phyloP scores from a whole-genome alignment of 2,888 invertebrate genomes.

The Leptopilina drosophilae region DNA sequence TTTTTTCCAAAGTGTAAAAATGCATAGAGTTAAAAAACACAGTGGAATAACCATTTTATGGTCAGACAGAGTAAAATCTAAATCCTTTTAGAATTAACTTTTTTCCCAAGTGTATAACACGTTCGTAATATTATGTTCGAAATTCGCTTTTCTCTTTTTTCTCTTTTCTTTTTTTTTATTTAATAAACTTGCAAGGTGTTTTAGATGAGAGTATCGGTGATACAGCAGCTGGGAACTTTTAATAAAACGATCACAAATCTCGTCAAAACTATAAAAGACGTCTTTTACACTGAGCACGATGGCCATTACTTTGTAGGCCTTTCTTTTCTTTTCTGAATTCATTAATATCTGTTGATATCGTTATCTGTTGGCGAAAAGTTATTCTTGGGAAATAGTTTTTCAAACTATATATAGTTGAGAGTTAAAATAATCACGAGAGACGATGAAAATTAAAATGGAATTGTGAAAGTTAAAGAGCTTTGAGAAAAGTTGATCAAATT shows the following conservation, averaged over 20 bases:
- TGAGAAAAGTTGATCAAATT: slow-evolving; percentile 16
- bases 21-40: too few relatives aligned
- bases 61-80: too few relatives aligned
- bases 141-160: too few relatives aligned
- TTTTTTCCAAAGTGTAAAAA: too few relatives aligned
- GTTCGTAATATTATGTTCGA: too few relatives aligned
- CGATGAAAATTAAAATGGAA: slow-evolving; percentile 10
- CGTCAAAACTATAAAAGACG: slow-evolving; percentile 50
- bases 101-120: too few relatives aligned
- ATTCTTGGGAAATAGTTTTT: slow-evolving; percentile 56
- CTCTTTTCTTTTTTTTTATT: slow-evolving; percentile 24
- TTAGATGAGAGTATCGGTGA: slow-evolving; percentile 51
- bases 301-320: slow-evolving; percentile 26
- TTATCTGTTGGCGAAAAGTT: slow-evolving; percentile 48
- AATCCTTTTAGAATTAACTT: too few relatives aligned
- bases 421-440: slow-evolving; percentile 44
- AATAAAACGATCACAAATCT: slow-evolving; percentile 71
- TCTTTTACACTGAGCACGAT: slow-evolving; percentile 47
- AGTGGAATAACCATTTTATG: too few relatives aligned
- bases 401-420: slow-evolving; percentile 53
- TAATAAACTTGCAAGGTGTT: slow-evolving; percentile 57
- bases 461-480: neutral
- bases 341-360: slow-evolving; percentile 45
- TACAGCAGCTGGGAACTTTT: slow-evolving; percentile 69
- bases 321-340: neutral